A percentile compares a stretch with the other conserved stretches of the same genome.
These are phyloP conservation scores for Cataglyphis albicans DNA, from an alignment of 2,888 invertebrate genomes.

Conservation along the genomic window DNA sequence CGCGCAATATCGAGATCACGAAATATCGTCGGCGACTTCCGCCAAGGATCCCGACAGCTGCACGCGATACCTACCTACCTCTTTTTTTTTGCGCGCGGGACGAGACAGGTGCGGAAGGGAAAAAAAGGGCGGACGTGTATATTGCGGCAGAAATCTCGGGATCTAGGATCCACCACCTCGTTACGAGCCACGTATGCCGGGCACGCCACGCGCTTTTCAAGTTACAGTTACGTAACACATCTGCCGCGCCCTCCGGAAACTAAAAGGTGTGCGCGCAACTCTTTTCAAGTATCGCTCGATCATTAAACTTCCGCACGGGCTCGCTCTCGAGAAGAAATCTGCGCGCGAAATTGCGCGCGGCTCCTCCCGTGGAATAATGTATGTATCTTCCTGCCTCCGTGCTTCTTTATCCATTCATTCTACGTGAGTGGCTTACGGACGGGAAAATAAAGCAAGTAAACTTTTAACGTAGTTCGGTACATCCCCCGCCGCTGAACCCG, in stretches of 20 bases:
- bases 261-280: slow-evolving; percentile 65
- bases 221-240: slow-evolving; percentile 72
- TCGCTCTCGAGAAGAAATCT: slow-evolving; percentile 58
- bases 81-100: not conserved
- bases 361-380: slow-evolving; percentile 62
- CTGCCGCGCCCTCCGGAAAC: slow-evolving; percentile 44
- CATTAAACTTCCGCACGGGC: slow-evolving; percentile 63
- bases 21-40: slow-evolving; percentile 32
- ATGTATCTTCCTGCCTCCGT: slow-evolving; percentile 42
- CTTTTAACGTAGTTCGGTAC: slow-evolving; percentile 71
- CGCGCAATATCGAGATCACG: slow-evolving; percentile 54
- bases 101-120: not conserved
- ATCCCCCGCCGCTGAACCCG: slow-evolving; percentile 56
- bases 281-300: slow-evolving; percentile 72
- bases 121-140: not conserved
- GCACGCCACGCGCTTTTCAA: slow-evolving; percentile 70
- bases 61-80: slow-evolving; percentile 16
- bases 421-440: slow-evolving; percentile 72
- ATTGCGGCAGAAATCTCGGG: slow-evolving; percentile 42
- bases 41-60: slow-evolving; percentile 21
- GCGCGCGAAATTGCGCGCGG: slow-evolving; percentile 66
- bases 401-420: slow-evolving; percentile 72
- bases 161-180: slow-evolving; percentile 18
- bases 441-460: slow-evolving; percentile 70
- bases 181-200: slow-evolving; percentile 66